Base-by-base conservation (phyloP, 2,888 invertebrate genomes). In the Eulithis testata region DNA sequence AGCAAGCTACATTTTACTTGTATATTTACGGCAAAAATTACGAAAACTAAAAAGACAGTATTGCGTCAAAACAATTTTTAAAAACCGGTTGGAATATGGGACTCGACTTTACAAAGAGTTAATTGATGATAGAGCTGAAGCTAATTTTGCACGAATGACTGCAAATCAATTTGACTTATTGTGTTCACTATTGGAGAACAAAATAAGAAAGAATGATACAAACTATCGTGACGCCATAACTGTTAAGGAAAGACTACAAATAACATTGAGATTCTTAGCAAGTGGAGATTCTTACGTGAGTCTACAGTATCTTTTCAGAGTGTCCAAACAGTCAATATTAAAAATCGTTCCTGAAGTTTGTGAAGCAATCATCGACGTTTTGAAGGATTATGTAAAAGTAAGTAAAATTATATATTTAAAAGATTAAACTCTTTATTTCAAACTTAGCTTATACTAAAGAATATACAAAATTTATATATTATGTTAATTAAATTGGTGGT, bases 251-350 rank as follows among this genome's bases (percentile, higher is more conserved):
- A 74, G 69, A 67, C 54, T 73, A 71, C 40, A 65, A 66, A 44
- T 70, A 27, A 74, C 71, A 64, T 66, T 71, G 11, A 63, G 72
- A 65, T 74, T 73, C 64, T 69, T 74, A 70, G 72, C 72, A 47
- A 73, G 58, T 66, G 74, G 73, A 65, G 74, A 73, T 72, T 75
- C 74, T 5, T 73, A 72, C 60, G 59, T 59, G 59, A 73, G 73
- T 49, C 9, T 49, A 9, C 49, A 49, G 49, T 49, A 49, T 49
- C 49, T 49, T 4, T 49, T 49, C 49, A 4, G 12, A 27, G 54
- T 75, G 37, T 73, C 70, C 56, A 71, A 73, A 69, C 72, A 71
- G 52, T 65, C 66, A 52, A 74, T 75, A 66, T 68, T 66, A 11
- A 70, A 40, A 53, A 71, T 73, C 70, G 27, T 73, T 66, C 68